phyloP scores from a whole-genome alignment of 2,888 invertebrate species.

The Orthosia incerta region DNA sequence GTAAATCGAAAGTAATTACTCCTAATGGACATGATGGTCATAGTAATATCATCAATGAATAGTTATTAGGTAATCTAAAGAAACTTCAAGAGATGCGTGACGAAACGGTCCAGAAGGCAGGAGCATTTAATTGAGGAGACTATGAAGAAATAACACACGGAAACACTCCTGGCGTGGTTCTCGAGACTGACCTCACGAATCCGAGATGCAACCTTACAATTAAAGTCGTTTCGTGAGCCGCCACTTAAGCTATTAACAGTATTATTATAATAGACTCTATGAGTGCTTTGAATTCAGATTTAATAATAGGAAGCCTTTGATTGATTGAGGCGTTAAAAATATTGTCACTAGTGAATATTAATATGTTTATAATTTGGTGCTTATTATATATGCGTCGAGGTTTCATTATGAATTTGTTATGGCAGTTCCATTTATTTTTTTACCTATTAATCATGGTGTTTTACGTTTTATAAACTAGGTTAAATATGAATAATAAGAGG shows the following conservation, averaged over 20 bases:
- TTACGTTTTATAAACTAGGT: neutral
- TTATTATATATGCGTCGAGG: constrained; percentile 6
- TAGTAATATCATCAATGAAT: constrained; percentile 4
- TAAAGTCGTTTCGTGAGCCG: constrained; percentile 78
- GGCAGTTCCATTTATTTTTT: neutral
- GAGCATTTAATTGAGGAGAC: constrained; percentile 61
- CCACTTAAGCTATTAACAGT: constrained; percentile 73
- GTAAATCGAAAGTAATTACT: neutral
- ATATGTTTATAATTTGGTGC: constrained; percentile 19
- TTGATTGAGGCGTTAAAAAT: constrained; percentile 42
- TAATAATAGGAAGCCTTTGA: constrained; percentile 40
- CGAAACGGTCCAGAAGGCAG: constrained; percentile 53
- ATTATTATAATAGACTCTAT: constrained; percentile 65
- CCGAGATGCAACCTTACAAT: constrained; percentile 77
- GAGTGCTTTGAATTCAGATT: constrained; percentile 36
- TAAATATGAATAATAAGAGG: neutral
- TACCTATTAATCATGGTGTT: constrained; percentile 1
- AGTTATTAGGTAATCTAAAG: constrained; percentile 10
- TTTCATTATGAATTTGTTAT: constrained; percentile 10
- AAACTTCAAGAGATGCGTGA: constrained; percentile 34
- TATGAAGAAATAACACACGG: constrained; percentile 74
- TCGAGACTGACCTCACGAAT: constrained; percentile 81
- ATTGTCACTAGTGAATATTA: constrained; percentile 26
- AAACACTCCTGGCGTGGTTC: constrained; percentile 74
- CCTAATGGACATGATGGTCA: neutral